phyloP scores from a whole-genome alignment of 1,140 invertebrate species.

The Geopemphigus sp. region DNA sequence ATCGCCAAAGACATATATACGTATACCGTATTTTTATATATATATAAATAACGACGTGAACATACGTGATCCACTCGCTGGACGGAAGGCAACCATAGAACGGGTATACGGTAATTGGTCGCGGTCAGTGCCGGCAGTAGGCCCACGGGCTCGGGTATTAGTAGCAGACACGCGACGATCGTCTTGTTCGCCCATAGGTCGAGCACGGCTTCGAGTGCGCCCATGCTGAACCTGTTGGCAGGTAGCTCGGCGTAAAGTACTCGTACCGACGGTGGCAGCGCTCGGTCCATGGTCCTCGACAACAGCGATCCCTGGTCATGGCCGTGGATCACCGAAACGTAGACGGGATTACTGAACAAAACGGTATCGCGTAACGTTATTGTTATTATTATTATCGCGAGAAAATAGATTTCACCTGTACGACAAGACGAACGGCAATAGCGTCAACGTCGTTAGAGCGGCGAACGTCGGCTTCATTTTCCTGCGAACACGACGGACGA shows the following conservation, averaged over 20 bases:
- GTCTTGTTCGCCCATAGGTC: slow-evolving; percentile 40
- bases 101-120: background rate
- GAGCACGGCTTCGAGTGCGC: slow-evolving; percentile 24
- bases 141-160: slow-evolving; percentile 24
- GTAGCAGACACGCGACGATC: slow-evolving; percentile 22
- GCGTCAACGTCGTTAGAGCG: background rate
- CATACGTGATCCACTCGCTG: slow-evolving; percentile 14
- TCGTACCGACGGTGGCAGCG: slow-evolving; percentile 24
- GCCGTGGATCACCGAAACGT: slow-evolving; percentile 38
- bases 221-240: slow-evolving; percentile 29
- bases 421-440: slow-evolving; percentile 7
- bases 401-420: slow-evolving; percentile 16
- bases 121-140: background rate
- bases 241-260: slow-evolving; percentile 25
- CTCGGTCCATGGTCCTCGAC: slow-evolving; percentile 23
- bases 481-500: background rate
- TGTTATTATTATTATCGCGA: background rate
- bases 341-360: background rate
- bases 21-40: too few relatives aligned
- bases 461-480: slow-evolving; percentile 30
- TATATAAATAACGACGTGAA: background rate
- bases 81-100: slow-evolving; percentile 6
- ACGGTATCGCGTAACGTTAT: background rate
- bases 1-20: too few relatives aligned
- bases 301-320: slow-evolving; percentile 27